These are phyloP conservation scores for Drosophila lowei DNA, from an alignment of 1,140 invertebrate species.

Conservation along the genomic window DNA sequence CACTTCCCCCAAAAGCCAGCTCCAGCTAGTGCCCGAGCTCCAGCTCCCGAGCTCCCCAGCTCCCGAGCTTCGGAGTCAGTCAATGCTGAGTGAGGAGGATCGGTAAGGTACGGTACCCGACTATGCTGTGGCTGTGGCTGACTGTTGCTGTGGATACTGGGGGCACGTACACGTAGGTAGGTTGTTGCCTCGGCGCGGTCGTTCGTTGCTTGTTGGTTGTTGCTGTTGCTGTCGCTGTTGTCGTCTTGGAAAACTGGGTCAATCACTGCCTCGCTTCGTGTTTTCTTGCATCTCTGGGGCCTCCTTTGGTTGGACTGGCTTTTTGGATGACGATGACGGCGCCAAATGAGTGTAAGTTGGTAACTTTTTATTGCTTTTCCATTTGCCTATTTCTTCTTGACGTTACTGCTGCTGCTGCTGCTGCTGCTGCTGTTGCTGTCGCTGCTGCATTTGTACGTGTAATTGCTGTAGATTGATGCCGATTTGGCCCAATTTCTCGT, in stretches of 20 bases:
- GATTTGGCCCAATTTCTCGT: conserved; percentile 9
- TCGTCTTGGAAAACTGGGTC: conserved; percentile 81
- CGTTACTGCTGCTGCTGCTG: conserved; percentile 28
- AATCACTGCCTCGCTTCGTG: conserved; percentile 70
- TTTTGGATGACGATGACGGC: conserved; percentile 67
- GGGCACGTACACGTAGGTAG: conserved; percentile 33
- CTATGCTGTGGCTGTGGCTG: no score
- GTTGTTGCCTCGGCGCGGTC: no score
- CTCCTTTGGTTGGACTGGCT: conserved; percentile 65
- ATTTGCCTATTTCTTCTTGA: conserved; percentile 63
- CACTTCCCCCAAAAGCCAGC: conserved; percentile 59
- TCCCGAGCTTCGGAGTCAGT: conserved; percentile 28
- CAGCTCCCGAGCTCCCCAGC: conserved; percentile 12
- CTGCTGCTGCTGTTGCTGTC: conserved; percentile 36
- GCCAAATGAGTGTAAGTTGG: conserved; percentile 70
- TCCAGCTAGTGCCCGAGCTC: conserved; percentile 8
- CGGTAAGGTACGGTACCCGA: conserved; percentile 28
- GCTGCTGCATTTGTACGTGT: conserved; percentile 3
- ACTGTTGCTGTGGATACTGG: no score
- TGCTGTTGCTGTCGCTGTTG: conserved; percentile 55
- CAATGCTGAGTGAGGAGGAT: conserved; percentile 43
- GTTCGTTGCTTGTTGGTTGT: conserved; percentile 22
- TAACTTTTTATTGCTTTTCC: conserved; percentile 66
- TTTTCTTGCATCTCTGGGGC: conserved; percentile 62
- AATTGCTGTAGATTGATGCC: not conserved